Base-by-base conservation (phyloP, 2,888 invertebrate genomes). In the Aporophyla nigra region DNA sequence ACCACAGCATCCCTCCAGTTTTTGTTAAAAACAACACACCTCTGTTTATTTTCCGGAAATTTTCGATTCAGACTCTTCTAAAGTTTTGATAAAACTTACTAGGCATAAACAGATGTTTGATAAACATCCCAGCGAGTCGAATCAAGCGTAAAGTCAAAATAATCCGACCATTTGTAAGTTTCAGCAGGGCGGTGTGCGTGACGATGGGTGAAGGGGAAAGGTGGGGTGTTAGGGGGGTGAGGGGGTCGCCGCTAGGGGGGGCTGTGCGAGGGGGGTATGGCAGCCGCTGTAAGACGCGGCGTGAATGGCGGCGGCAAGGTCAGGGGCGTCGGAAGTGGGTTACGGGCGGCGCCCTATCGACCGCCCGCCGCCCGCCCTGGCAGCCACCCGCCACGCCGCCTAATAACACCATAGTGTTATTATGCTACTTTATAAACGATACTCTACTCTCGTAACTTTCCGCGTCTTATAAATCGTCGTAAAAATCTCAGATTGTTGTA, bases 251-350 rank as follows among this genome's bases (percentile, higher is more conserved):
- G 71, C 51, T 56, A 83, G 84, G 72, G 53, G 71, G 74, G 78
- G 82, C 86, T 27, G 87, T 40, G 89, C 89, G 82, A 71, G 71
- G 78, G 74, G 79, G 85, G 80, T 86, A 87, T 72, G 88, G 88
- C 69, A 88, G 91, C 90, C 91, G 91, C 86, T 88, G 93, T 91
- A 94, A 94, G 95, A 94, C 93, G 92, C 92, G 92, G 92, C 93
- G 95, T 96, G 96, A 96, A 96, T 96, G 96, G 96, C 94, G 95
- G 93, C 91, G 91, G 93, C 96, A 96, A 96, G 96, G 96, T 96
- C 96, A 96, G 90, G 96, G 96, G 95, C 96, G 95, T 92, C 94
- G 96, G 96, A 96, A 95, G 95, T 96, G 95, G 96, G 96, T 96
- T 96, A 96, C 96, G 96, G 95, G 96, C 95, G 96, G 93, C 94